Conservation (phyloP, 2,113 vertebrate genomes). For the Myrmecophaga tridactyla region DNA sequence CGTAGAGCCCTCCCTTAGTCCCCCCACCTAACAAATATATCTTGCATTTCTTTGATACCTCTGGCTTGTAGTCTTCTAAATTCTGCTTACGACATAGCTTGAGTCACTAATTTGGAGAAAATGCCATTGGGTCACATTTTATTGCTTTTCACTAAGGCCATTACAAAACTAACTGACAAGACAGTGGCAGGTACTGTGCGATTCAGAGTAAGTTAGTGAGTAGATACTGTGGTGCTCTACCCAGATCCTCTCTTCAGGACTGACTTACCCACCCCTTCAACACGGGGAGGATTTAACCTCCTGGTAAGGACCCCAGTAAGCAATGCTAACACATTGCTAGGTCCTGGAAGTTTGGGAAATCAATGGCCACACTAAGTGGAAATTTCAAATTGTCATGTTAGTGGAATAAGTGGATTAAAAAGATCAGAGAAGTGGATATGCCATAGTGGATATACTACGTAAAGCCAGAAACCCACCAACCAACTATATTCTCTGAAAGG, state of each 20-base stretch:
- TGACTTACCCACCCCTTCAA: not conserved
- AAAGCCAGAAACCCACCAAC: not conserved
- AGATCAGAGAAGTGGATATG: not conserved
- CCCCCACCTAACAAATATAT: no score
- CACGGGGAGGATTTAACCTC: not conserved
- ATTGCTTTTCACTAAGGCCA: constrained; percentile 13
- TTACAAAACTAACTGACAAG: not conserved
- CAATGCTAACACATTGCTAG: not conserved
- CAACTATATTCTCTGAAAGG: not conserved
- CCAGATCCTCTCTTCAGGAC: not conserved
- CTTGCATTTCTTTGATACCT: not conserved
- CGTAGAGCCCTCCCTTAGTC: no score
- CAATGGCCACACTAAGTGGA: not conserved
- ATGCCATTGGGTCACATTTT: not conserved
- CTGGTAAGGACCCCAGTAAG: not conserved
- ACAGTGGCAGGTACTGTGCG: not conserved
- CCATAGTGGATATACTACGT: not conserved
- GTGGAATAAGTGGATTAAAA: not conserved
- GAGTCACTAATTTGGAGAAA: not conserved
- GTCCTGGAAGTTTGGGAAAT: not conserved
- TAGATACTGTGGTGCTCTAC: not conserved
- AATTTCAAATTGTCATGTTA: not conserved
- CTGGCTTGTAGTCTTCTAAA: not conserved
- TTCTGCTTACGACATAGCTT: not conserved
- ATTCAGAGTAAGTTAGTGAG: not conserved